Evolutionary conservation across 1,140 invertebrate genomes (phyloP), one percentile per base, ranked within the genome.

Genomic region (Bombus cullumanus): DNA sequence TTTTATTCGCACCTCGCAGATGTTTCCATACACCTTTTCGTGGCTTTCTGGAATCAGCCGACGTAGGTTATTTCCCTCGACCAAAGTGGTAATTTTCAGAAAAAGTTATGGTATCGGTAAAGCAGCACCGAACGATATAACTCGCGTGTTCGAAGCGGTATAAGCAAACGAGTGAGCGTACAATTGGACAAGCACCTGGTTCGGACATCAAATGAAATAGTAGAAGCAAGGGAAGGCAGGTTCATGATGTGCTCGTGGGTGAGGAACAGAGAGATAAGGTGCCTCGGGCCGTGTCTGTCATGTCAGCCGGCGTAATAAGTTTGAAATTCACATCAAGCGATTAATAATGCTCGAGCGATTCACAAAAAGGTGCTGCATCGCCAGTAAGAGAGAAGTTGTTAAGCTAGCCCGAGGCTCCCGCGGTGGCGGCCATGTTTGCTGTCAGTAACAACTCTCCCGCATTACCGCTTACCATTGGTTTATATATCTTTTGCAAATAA

Each of bases 301-400:
- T 89, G 92, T 93, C 92, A 93, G 90, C 86, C 87, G 86, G 83
- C 88, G 92, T 92, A 94, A 92, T 92, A 93, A 93, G 92, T 94
- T 93, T 93, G 92, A 93, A 94, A 94, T 94, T 87, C 91, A 87
- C 90, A 94, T 94, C 90, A 92, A 90, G 86, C 93, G 91, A 94
- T 94, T 94, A 94, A 94, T 94, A 94, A 94, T 92, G 91, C 92
- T 92, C 85, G 88, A 87, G 85, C 86, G 86, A 94, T 93, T 92
- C 89, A 85, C 91, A 92, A 92, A 93, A 93, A 92, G 92, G 92
- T 92, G 89, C 85, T 88, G 90, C 87, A 81, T 87, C 53, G 85
- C 85, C 80, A 81, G 90, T 86, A 83, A 91, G 81, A 92, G 87
- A 92, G 88, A 91, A 93, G 91, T 93, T 91, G 90, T 91, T 92